Conservation (phyloP, 2,113 vertebrate species). For the Menura novaehollandiae region DNA sequence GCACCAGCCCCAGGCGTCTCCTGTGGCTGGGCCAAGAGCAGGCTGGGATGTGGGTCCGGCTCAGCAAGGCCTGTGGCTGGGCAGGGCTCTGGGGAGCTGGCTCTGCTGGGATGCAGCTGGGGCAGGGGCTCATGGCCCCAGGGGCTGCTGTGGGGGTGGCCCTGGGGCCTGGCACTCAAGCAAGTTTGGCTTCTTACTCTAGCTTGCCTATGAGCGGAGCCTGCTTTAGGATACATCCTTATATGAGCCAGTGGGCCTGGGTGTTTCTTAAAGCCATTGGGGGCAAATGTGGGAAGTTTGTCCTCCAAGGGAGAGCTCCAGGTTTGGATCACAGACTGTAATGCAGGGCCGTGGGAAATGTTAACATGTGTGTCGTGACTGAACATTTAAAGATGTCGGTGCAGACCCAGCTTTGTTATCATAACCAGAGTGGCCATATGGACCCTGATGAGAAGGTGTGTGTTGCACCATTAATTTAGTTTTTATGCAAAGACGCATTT, state of each 20-base stretch:
- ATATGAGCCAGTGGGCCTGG: background rate
- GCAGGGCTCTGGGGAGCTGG: background rate
- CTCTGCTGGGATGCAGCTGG: rapidly evolving
- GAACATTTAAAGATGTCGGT: rapidly evolving
- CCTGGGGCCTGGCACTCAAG: rapidly evolving
- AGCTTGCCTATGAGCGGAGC: background rate
- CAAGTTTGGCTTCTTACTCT: background rate
- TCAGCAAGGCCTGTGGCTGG: rapidly evolving
- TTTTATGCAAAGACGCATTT: background rate
- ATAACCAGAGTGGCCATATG: background rate
- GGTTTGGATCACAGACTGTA: background rate
- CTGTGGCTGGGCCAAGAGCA: background rate
- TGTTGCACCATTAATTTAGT: background rate
- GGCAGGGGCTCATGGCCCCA: background rate
- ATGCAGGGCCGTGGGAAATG: rapidly evolving
- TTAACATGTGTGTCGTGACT: rapidly evolving
- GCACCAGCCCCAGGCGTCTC: background rate
- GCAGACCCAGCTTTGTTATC: background rate
- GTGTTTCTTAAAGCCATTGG: background rate
- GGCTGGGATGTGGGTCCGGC: rapidly evolving
- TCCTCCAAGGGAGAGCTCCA: background rate
- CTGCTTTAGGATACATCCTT: background rate
- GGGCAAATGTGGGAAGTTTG: background rate
- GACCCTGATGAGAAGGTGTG: background rate
- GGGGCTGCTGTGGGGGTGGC: rapidly evolving